Percentiles rank a stretch among this genome's conserved stretches.
Evolutionary conservation across 2,797 vertebrate species (phyloP).

Genomic region (Hirundo rustica): DNA sequence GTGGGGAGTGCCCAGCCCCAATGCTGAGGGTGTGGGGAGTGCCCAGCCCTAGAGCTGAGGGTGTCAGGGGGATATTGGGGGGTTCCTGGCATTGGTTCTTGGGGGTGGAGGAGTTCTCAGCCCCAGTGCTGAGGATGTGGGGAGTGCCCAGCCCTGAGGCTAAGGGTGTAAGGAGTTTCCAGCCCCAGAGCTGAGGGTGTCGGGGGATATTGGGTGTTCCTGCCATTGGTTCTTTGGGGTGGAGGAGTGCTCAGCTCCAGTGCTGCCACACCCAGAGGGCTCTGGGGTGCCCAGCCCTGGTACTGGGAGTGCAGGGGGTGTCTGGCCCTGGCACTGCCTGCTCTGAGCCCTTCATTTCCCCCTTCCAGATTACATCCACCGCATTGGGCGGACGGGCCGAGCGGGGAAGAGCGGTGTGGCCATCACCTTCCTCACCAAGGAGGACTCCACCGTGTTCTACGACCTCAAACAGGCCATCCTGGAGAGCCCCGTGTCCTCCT

Average conservation of each 20-base stretch:
- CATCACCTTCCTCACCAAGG: constrained; percentile 98
- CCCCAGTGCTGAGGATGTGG: too few species aligned
- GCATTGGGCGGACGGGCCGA: constrained; percentile 95
- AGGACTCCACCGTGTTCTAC: constrained; percentile 94
- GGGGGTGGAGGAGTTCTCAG: too few species aligned
- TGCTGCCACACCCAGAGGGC: too few species aligned
- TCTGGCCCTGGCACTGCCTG: background rate
- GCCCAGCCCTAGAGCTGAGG: background rate
- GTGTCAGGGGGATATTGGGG: too few species aligned
- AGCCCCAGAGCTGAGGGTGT: background rate
- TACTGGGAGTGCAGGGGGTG: too few species aligned
- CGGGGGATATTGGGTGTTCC: too few species aligned
- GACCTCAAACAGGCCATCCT: constrained; percentile 97
- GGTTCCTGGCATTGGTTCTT: background rate
- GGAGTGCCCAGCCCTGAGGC: background rate
- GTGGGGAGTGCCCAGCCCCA: too few species aligned
- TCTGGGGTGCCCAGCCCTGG: too few species aligned
- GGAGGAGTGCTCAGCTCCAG: too few species aligned
- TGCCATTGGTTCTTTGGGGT: too few species aligned
- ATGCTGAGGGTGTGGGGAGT: background rate
- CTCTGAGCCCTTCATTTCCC: background rate
- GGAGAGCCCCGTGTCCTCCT: constrained; percentile 97
- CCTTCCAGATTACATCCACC: constrained; percentile 93
- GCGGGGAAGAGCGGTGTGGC: constrained; percentile 96
- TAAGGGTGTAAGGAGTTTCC: background rate